A percentile compares a stretch with the other conserved stretches of the same genome.
These are phyloP conservation scores for Agapetus fuscipes DNA, from an alignment of 2,888 invertebrate genomes.

Conservation along the genomic window DNA sequence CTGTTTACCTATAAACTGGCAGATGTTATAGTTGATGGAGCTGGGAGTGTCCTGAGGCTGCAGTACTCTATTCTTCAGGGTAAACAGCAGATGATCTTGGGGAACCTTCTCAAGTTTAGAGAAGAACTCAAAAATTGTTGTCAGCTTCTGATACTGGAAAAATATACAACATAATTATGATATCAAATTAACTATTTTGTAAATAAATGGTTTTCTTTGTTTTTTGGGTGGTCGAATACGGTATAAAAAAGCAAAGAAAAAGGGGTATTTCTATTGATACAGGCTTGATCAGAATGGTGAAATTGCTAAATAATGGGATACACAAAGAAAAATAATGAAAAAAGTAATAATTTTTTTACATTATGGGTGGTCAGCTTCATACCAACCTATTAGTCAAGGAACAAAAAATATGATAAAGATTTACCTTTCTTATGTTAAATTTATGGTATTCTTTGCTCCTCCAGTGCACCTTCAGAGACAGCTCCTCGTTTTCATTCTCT, in stretches of 20 bases:
- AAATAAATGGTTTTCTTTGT: slow-evolving; percentile 1
- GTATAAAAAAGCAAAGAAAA: too few species aligned
- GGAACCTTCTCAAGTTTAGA: slow-evolving; percentile 30
- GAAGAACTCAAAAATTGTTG: slow-evolving; percentile 35
- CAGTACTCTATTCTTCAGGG: slow-evolving; percentile 33
- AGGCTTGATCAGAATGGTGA: too few species aligned
- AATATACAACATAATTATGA: not conserved
- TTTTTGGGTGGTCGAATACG: too few species aligned
- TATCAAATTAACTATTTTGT: not conserved
- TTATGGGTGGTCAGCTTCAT: too few species aligned
- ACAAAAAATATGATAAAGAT: too few species aligned
- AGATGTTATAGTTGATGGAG: slow-evolving; percentile 34
- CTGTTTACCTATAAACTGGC: slow-evolving; percentile 33
- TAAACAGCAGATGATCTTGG: slow-evolving; percentile 32
- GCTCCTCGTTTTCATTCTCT: slow-evolving; percentile 28
- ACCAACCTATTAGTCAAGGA: too few species aligned
- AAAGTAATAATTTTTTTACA: too few species aligned
- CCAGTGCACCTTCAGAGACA: slow-evolving; percentile 42
- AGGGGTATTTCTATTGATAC: too few species aligned
- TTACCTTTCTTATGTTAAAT: slow-evolving; percentile 31
- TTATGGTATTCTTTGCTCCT: slow-evolving; percentile 33
- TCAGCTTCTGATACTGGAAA: slow-evolving; percentile 33
- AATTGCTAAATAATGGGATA: too few species aligned
- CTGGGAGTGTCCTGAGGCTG: slow-evolving; percentile 36
- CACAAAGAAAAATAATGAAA: too few species aligned